phyloP scores from a whole-genome alignment of 2,888 invertebrate species.

The Hemistola chrysoprasaria region DNA sequence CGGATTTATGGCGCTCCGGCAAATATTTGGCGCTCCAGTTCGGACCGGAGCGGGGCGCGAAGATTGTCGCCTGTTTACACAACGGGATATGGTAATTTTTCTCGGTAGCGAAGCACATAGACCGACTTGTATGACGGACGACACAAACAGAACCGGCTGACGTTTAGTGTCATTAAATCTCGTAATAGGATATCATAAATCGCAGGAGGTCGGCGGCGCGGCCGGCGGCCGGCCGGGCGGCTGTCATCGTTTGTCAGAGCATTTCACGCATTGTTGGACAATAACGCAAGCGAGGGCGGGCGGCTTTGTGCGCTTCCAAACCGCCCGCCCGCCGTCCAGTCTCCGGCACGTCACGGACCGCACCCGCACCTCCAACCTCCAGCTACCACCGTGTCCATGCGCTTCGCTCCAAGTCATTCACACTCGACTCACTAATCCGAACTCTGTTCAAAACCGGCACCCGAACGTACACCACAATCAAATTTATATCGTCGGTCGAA shows the following conservation, averaged over 20 bases:
- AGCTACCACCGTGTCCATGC: slow-evolving; percentile 13
- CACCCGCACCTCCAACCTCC: slow-evolving; percentile 28
- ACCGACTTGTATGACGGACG: slow-evolving; percentile 49
- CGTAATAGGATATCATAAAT: slow-evolving; percentile 82
- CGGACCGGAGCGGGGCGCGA: slow-evolving; percentile 77
- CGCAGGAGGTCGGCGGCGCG: slow-evolving; percentile 73
- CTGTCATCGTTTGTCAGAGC: slow-evolving; percentile 83
- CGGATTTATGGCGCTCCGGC: slow-evolving; percentile 77
- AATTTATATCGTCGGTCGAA: slow-evolving; percentile 60
- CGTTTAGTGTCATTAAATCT: slow-evolving; percentile 80
- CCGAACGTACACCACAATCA: slow-evolving; percentile 53
- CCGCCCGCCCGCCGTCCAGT: slow-evolving; percentile 26
- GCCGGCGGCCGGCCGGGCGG: slow-evolving; percentile 67
- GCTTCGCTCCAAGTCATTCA: slow-evolving; percentile 45
- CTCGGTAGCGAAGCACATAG: slow-evolving; percentile 19
- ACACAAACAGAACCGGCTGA: slow-evolving; percentile 61
- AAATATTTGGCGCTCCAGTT: slow-evolving; percentile 79
- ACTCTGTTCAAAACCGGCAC: slow-evolving; percentile 39
- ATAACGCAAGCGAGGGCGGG: slow-evolving; percentile 70
- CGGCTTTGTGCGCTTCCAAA: slow-evolving; percentile 52
- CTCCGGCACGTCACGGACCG: slow-evolving; percentile 35
- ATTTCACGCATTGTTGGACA: slow-evolving; percentile 82
- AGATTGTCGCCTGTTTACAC: slow-evolving; percentile 78
- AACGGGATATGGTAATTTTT: slow-evolving; percentile 74
- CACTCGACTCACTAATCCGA: slow-evolving; percentile 42